Evolutionary conservation across 2,888 invertebrate species (phyloP).

Genomic region (Polymixis flavicincta): DNA sequence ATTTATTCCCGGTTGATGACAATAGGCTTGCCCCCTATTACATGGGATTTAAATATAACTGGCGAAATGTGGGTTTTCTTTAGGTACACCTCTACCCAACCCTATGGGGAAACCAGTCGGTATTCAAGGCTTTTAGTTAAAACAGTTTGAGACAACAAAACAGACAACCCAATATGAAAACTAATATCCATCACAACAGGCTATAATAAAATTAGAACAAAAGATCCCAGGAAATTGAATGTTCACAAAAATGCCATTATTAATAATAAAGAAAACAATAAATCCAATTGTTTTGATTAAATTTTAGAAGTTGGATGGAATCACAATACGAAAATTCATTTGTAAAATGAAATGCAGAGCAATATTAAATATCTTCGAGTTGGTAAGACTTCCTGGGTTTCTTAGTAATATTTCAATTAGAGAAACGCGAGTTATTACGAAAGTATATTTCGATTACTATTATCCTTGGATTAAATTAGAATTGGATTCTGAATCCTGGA

Average conservation of each 20-base stretch:
- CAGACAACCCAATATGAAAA: slow-evolving; percentile 15
- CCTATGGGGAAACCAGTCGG: too few relatives aligned
- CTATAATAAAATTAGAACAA: slow-evolving; percentile 23
- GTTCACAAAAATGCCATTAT: slow-evolving; percentile 49
- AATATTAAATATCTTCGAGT: slow-evolving; percentile 62
- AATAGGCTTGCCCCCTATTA: too few relatives aligned
- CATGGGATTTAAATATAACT: too few relatives aligned
- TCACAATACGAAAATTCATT: slow-evolving; percentile 61
- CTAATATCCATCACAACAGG: slow-evolving; percentile 7
- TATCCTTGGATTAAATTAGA: slow-evolving; percentile 51
- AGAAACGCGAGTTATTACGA: slow-evolving; percentile 45
- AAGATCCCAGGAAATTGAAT: slow-evolving; percentile 44
- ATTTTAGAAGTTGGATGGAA: slow-evolving; percentile 59
- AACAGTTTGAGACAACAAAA: not conserved
- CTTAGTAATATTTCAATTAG: slow-evolving; percentile 59
- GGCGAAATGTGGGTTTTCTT: too few relatives aligned
- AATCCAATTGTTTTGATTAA: slow-evolving; percentile 64
- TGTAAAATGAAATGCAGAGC: slow-evolving; percentile 59
- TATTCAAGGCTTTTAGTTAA: not conserved
- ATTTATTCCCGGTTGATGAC: too few relatives aligned
- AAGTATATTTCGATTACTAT: slow-evolving; percentile 57
- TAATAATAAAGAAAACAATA: slow-evolving; percentile 62
- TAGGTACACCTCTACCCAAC: too few relatives aligned
- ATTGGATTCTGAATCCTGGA: slow-evolving; percentile 31
- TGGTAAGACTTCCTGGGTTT: slow-evolving; percentile 44